A percentile compares a stretch with the other conserved stretches of the same genome.
These are phyloP conservation scores for Maniola hyperantus DNA, from an alignment of 2,888 invertebrate species.

Conservation along the genomic window DNA sequence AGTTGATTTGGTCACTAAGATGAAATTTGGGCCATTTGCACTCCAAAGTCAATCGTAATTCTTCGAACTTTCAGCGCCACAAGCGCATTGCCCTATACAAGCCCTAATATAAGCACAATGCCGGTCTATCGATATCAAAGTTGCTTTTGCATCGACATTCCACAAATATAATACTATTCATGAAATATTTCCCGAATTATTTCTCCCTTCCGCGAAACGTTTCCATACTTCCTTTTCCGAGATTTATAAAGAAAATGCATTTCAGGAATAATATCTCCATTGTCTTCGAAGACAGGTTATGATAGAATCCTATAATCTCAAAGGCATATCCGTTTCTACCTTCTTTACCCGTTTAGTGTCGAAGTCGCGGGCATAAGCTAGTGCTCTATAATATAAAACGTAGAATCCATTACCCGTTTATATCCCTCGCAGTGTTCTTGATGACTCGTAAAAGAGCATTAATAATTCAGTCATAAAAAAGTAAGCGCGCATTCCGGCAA, in stretches of 20 bases:
- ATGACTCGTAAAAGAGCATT: slow-evolving; percentile 23
- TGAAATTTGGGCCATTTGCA: too few relatives aligned
- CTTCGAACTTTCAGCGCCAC: background rate
- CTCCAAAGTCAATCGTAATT: too few relatives aligned
- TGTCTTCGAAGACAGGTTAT: background rate
- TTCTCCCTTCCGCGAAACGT: slow-evolving; percentile 11
- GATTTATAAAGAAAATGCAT: slow-evolving; percentile 18
- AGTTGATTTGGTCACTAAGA: too few relatives aligned
- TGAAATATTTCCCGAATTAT: slow-evolving; percentile 16
- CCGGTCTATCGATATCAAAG: slow-evolving; percentile 12
- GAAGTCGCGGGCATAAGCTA: too few relatives aligned
- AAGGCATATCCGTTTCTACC: too few relatives aligned
- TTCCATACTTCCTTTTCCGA: slow-evolving; percentile 14
- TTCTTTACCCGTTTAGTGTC: too few relatives aligned
- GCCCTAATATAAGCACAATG: background rate
- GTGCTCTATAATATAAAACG: slow-evolving; percentile 5
- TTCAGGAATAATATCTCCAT: slow-evolving; percentile 1
- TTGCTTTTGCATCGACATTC: slow-evolving; percentile 5
- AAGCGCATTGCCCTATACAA: background rate
- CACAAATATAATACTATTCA: slow-evolving; percentile 14
- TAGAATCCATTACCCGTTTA: slow-evolving; percentile 26
- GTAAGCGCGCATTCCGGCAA: slow-evolving; percentile 16
- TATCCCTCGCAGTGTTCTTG: slow-evolving; percentile 16
- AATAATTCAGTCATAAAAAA: slow-evolving; percentile 27
- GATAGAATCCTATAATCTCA: slow-evolving; percentile 25